phyloP scores from a whole-genome alignment of 2,113 vertebrate genomes.

The Nothocercus julius region DNA sequence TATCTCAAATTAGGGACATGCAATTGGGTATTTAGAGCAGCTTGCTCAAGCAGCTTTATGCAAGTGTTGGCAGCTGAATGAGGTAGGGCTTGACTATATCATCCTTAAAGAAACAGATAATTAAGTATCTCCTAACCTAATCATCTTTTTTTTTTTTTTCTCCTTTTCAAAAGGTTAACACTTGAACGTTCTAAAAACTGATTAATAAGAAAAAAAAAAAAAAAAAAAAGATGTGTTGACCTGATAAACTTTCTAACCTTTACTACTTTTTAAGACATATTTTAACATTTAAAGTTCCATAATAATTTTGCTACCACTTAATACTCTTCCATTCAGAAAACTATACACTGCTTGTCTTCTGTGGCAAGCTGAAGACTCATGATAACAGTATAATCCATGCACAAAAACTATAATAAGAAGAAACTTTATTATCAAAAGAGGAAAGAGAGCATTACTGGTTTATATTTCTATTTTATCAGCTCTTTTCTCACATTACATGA shows the following conservation, averaged over 20 bases:
- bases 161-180: slow-evolving; percentile 88
- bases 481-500: not conserved
- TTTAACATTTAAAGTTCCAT: slow-evolving; percentile 53
- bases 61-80: slow-evolving; percentile 67
- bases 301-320: slow-evolving; percentile 18
- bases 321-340: slow-evolving; percentile 11
- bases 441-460: not conserved
- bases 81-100: slow-evolving; percentile 65
- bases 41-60: slow-evolving; percentile 67
- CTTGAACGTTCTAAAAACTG: slow-evolving; percentile 79
- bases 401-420: not conserved
- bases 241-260: slow-evolving; percentile 70
- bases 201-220: slow-evolving; percentile 67
- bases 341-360: not conserved
- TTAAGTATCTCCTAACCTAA: slow-evolving; percentile 84
- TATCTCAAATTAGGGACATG: slow-evolving; percentile 87
- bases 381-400: not conserved
- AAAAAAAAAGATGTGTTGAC: slow-evolving; percentile 66
- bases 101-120: slow-evolving; percentile 87
- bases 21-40: slow-evolving; percentile 73
- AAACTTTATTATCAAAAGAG: not conserved
- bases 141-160: slow-evolving; percentile 70
- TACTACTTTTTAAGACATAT: slow-evolving; percentile 7
- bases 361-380: not conserved
- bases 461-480: not conserved